Conservation (phyloP, 2,888 invertebrate species). For the Hyposoter didymator region DNA sequence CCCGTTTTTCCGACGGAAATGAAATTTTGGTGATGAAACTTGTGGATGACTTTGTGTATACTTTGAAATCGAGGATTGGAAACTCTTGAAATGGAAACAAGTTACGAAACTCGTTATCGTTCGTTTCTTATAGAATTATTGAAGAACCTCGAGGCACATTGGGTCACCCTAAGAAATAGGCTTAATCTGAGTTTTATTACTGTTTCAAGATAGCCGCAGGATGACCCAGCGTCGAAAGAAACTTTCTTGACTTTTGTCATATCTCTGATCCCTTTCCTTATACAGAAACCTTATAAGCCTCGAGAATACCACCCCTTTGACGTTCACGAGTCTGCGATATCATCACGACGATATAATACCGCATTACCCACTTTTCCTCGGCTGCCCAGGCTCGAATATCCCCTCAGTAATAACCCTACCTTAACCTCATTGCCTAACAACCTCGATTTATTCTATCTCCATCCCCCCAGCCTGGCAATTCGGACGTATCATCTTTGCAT, state of each 20-base stretch:
- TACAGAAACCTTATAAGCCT: constrained; percentile 22
- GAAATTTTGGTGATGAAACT: background rate
- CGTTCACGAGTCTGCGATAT: constrained; percentile 39
- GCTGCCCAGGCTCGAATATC: background rate
- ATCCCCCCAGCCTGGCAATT: background rate
- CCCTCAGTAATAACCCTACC: constrained; percentile 17
- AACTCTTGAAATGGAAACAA: background rate
- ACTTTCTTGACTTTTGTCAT: constrained; percentile 29
- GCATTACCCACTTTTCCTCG: constrained; percentile 29
- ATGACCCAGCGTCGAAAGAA: constrained; percentile 28
- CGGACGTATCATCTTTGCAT: constrained; percentile 33
- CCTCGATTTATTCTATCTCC: constrained; percentile 20
- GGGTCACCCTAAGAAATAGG: constrained; percentile 11
- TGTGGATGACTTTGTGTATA: background rate
- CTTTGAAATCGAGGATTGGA: background rate
- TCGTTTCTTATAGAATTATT: constrained; percentile 14
- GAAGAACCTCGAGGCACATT: background rate
- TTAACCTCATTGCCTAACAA: constrained; percentile 5
- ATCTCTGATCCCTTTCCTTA: background rate
- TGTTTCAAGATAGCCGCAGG: constrained; percentile 3
- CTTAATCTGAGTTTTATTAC: constrained; percentile 29
- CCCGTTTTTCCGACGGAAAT: background rate
- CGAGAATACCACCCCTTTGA: constrained; percentile 10
- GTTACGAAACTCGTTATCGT: constrained; percentile 16
- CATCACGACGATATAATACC: constrained; percentile 36